Base-by-base conservation (phyloP, 2,113 vertebrate species). In the Oenanthe oenanthe region DNA sequence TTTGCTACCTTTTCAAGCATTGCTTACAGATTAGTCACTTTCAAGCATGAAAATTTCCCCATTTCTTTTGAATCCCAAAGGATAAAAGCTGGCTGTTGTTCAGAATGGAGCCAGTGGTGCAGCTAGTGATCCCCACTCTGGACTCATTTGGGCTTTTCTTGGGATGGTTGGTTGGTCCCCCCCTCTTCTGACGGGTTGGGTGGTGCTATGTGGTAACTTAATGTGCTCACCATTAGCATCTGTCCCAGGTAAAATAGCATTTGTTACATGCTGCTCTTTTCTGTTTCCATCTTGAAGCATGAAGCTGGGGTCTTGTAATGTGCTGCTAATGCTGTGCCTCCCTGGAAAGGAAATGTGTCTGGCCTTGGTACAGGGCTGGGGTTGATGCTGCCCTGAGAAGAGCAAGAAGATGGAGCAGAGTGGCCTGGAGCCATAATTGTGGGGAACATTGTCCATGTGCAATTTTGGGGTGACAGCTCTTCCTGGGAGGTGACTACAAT, bases 331-430 rank as follows among this genome's bases (percentile, higher is more conserved):
- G 28, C 29, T 11, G 0, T 63, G 28, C 21, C 43, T 70, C 31
- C 5, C 2, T 56, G 74, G 20, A 10, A 3, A 26, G 32, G 67
- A 43, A 91, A 45, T 11, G 9, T 48, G 4, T 36, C 38, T 57
- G 76, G 50, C 54, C 68, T 57, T 61, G 19, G 3, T 0, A 0
- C 2, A 2, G 5, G 13, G 3, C 16, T 53, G 26, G 6, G 13
- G 17, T 34, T 84, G 34, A 5, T 5, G 3, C 26, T 51, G 56
- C 26, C 29, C 48, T 50, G 25, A 65, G 54, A 65, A 71, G 67
- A 60, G 40, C 0, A 4, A 38, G 43, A 47, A 40, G 45, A 25
- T 40, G 57, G 34, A 71, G 28, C 58, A 81, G 56, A 5, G 36
- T 77, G 72, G 57, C 10, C 29, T 1, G 1, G 45, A 83, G 51